Base-by-base conservation (phyloP, 2,113 vertebrate genomes). In the Phycodurus eques region DNA sequence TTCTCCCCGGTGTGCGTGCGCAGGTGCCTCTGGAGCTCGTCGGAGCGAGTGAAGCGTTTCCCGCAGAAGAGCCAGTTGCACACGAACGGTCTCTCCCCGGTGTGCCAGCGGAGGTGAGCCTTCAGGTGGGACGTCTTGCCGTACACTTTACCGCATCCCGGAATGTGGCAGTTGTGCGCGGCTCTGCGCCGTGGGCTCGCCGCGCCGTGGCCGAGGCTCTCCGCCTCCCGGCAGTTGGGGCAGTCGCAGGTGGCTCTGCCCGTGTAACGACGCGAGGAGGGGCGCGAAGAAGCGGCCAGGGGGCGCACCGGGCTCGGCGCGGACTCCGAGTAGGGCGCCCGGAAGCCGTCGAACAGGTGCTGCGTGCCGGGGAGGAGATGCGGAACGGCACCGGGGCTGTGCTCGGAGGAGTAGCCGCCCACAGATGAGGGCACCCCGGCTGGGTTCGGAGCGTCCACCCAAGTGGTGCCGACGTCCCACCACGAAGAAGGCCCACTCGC, bases 1-100 rank as follows among this genome's bases (percentile, higher is more conserved):
- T 97, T 97, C 90, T 97, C 95, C n/a, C 95, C 95, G n/a, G 95
- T 97, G 93, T 97, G 95, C 60, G 95, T 97, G 92, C 95, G 93
- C 86, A 96, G 82, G 63, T 97, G 95, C 76, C 95, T 93, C 93
- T 97, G 95, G 56, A 97, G 94, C 91, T 97, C 95, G 82, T 97
- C 95, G 0, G 95, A 96, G 83, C 95, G 93, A 68, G 95, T 97
- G 89, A 97, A 97, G 81, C 95, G 92, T 70, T 97, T 97, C 67
- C 95, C 95, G 76, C 95, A 97, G 91, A 96, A 96, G 72, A 97
- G 93, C 95, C 95, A 96, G 92, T 96, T 97, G 90, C 95, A 97
- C 76, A 96, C 94, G 79, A 97, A 97, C 51, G 95, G 95, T 80
- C 95, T 88, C 89, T 97, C 95, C 13, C 95, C 95, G 49, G 95